A percentile compares a stretch with the other conserved stretches of the same genome.
Evolutionary conservation across 2,888 invertebrate species (phyloP).

Genomic region (Scelioninae gen. 1): DNA sequence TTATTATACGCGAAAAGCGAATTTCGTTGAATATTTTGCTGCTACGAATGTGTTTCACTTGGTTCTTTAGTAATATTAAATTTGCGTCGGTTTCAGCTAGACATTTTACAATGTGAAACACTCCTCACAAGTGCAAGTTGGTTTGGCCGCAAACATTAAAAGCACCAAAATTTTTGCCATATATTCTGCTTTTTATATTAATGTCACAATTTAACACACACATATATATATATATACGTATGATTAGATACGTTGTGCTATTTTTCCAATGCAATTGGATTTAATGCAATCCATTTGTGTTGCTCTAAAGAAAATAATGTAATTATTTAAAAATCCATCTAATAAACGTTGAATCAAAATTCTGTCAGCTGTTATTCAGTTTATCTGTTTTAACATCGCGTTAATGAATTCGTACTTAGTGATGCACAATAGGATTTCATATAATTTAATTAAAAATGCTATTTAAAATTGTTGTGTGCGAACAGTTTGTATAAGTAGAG

Average conservation of each 20-base stretch:
- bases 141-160: not conserved
- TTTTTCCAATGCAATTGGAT: too few species aligned
- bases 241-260: too few species aligned
- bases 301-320: not conserved
- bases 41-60: constrained; percentile 21
- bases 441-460: not conserved
- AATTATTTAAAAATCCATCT: not conserved
- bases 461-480: not conserved
- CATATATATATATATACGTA: too few species aligned
- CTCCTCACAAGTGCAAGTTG: not conserved
- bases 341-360: not conserved
- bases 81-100: not conserved
- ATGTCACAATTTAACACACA: not conserved
- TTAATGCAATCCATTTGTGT: too few species aligned
- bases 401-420: constrained; percentile 19
- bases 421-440: not conserved
- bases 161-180: not conserved
- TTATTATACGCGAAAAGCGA: constrained; percentile 25
- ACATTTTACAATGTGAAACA: not conserved
- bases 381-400: constrained; percentile 42
- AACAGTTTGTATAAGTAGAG: too few species aligned
- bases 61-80: constrained; percentile 27
- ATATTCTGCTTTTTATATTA: not conserved
- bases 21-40: constrained; percentile 30
- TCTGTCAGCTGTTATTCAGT: constrained; percentile 1